Evolutionary conservation across 2,797 vertebrate genomes (phyloP), one percentile per base, ranked within the genome.

Genomic region (Lutjanus argentimaculatus): DNA sequence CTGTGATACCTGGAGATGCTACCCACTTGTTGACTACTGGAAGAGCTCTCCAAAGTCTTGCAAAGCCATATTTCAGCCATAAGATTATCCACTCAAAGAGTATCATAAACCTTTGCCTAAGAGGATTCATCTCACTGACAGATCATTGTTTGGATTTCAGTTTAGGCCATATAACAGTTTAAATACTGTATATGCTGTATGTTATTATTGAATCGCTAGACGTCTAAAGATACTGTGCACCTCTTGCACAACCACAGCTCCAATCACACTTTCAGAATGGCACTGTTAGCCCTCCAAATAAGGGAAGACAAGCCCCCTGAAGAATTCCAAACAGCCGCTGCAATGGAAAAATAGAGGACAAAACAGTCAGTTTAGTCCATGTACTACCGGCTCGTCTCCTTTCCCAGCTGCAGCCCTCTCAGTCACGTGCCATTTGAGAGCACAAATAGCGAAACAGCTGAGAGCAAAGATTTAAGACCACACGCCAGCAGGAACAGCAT

Each of bases 51-150:
- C 77, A 88, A 80, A 94, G 7, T 75, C 76, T 89, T 45, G 46
- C 53, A 13, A 93, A 67, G 70, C 51, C 45, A 30, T 51, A 58
- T 76, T 85, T 85, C n/a, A 94, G 46, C 85, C 89, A 95, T 4
- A 72, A 61, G 42, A 42, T 17, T 19, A 96, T 51, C 80, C 87
- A 91, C 25, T 88, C 30, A 8, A 92, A 55, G 4, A 94, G 12
- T 0, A 64, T 46, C 19, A 80, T 65, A 5, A 94, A 43, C 49
- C 36, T 80, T 7, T 71, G 62, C 66, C 48, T 75, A 11, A 94
- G 12, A 66, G 22, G 42, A 56, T 86, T 88, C 93, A 94, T 95
- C 57, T 82, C 71, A 77, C 3, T 30, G 30, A 43, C 14, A 36
- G 30, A 49, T 15, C 7, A 17, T 52, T 52, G 8, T 53, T 42